phyloP scores from a whole-genome alignment of 30 jellyfish, hydroid and myxozoan species.

The Aurelia aurita complex sp. Pacific region DNA sequence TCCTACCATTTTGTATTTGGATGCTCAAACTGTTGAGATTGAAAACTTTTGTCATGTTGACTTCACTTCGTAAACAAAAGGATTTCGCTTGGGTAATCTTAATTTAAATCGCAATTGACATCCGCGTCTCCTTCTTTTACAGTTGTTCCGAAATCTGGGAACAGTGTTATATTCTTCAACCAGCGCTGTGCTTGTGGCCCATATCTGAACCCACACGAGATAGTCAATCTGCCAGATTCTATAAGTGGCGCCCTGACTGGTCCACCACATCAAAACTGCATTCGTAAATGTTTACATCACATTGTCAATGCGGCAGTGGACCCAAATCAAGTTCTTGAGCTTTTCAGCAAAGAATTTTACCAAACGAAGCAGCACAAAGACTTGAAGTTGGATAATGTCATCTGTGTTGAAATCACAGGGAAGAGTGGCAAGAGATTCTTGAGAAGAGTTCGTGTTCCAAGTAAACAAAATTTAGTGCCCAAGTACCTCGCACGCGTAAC shows the following conservation, averaged over 20 bases:
- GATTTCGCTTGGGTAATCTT: no score
- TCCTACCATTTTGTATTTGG: no score
- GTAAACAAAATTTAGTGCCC: slow-evolving; percentile 77
- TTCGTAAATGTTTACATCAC: slow-evolving; percentile 89
- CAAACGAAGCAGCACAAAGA: slow-evolving; percentile 97
- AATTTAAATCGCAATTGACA: no score
- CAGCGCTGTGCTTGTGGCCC: slow-evolving; percentile 98
- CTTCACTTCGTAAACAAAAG: no score
- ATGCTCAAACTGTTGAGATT: no score
- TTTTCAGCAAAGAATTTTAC: slow-evolving; percentile 96
- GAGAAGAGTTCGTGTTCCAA: slow-evolving; percentile 94
- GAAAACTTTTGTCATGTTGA: no score
- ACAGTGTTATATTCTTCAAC: slow-evolving; percentile 80
- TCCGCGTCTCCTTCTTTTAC: not conserved
- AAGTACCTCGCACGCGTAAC: slow-evolving; percentile 89
- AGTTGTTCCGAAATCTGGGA: slow-evolving; percentile 83
- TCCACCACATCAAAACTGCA: slow-evolving; percentile 99
- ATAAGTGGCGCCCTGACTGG: slow-evolving; percentile 92
- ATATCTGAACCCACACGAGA: slow-evolving; percentile 83
- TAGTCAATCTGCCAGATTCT: slow-evolving; percentile 83
- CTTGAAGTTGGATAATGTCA: slow-evolving; percentile 85
- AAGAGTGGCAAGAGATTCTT: slow-evolving; percentile 94
- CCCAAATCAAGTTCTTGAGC: slow-evolving; percentile 90
- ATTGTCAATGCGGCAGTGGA: slow-evolving; percentile 92
- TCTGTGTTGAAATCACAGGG: slow-evolving; percentile 97